Base-by-base conservation (phyloP, 2,797 vertebrate species). In the Sebastolobus altivelis region DNA sequence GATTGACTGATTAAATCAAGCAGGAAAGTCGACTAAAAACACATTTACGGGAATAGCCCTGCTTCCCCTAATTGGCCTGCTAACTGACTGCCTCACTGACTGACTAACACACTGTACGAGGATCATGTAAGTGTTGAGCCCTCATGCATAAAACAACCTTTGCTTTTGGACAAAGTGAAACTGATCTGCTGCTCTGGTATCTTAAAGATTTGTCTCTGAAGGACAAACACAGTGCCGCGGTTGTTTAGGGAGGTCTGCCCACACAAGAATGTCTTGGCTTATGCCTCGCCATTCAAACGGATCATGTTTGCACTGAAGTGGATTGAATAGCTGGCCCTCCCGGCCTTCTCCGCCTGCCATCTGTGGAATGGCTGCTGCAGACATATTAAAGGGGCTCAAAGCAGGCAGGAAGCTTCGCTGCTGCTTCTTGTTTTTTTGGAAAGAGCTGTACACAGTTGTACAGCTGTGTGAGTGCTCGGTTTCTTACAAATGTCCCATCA, bases 201-300 rank as follows among this genome's bases (percentile, higher is more conserved):
- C 66, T 81, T 16, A 59, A 75, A 89, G 84, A 62, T 82, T 76
- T 79, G 76, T 72, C 31, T 83, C 75, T 37, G 81, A 56, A 81
- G 81, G 88, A 86, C 87, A 87, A 91, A 91, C 89, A 85, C 90
- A 92, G 91, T 73, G 72, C 87, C 68, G 6, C 22, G 81, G 85
- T 82, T 93, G 91, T 91, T 94, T 90, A 80, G 82, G 85, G 82
- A 93, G 92, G 84, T 90, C 92, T 89, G 87, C 93, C 94, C 93
- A 93, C 94, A 89, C 89, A 93, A 90, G 89, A 95, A 93, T 93
- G 88, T 91, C 89, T 92, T 91, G 88, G 93, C 91, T 89, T 82
- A 66, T 86, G 88, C 82, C 55, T 79, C 56, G 9, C 90, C 90
- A 88, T 91, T 92, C 85, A 91, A 88, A 89, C 88, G 86, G 92